Conservation (phyloP, 2,888 invertebrate species). For the Rhagophthalmus giganteus region DNA sequence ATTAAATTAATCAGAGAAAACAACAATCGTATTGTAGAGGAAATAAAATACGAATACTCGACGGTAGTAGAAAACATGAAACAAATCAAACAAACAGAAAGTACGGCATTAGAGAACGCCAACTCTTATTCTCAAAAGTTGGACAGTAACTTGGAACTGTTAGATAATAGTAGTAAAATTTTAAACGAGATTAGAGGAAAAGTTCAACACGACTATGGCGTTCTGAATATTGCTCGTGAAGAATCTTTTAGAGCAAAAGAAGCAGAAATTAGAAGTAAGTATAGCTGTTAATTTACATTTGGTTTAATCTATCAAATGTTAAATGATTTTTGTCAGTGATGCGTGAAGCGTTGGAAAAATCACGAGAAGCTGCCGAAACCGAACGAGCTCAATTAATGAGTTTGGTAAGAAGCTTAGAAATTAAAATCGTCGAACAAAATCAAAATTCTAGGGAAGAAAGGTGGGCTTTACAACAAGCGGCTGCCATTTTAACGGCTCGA, state of each 20-base stretch:
- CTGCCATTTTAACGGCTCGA: constrained; percentile 63
- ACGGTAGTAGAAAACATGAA: constrained; percentile 64
- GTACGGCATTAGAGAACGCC: constrained; percentile 58
- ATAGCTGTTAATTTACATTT: neutral
- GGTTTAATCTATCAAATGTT: neutral
- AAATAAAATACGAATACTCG: constrained; percentile 58
- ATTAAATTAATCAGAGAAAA: constrained; percentile 59
- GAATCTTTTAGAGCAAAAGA: constrained; percentile 60
- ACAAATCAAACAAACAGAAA: constrained; percentile 60
- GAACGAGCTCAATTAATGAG: constrained; percentile 61
- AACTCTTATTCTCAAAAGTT: constrained; percentile 59
- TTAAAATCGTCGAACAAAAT: constrained; percentile 62
- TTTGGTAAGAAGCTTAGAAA: constrained; percentile 60
- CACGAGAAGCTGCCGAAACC: constrained; percentile 60
- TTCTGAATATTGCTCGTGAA: constrained; percentile 56
- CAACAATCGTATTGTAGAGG: constrained; percentile 57
- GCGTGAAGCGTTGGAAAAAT: constrained; percentile 60
- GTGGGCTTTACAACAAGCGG: constrained; percentile 62
- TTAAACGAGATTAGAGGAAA: constrained; percentile 58
- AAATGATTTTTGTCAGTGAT: constrained; percentile 56
- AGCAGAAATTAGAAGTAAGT: constrained; percentile 60
- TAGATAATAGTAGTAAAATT: constrained; percentile 57
- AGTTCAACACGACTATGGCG: constrained; percentile 56
- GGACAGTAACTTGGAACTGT: constrained; percentile 56
- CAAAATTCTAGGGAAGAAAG: constrained; percentile 54